Evolutionary conservation across 2,888 invertebrate species (phyloP).

Genomic region (Tipula helvola): DNA sequence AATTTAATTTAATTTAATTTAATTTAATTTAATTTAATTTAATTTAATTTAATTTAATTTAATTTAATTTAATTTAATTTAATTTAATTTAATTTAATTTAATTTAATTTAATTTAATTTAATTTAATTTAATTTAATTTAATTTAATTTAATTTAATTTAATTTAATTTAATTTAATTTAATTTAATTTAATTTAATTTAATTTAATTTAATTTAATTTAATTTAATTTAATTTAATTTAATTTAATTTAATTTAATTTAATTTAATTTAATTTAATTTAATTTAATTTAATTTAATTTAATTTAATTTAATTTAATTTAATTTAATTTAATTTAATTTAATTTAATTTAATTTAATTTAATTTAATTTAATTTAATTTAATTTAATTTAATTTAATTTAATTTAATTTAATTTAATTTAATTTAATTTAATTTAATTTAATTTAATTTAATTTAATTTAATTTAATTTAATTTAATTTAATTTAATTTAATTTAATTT

Average conservation of each 20-base stretch:
- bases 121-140: no score
- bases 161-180: no score
- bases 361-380: background rate
- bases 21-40: background rate
- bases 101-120: no score
- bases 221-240: no score
- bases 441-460: background rate
- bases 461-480: constrained; percentile 9
- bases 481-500: constrained; percentile 6
- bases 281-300: background rate
- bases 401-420: background rate
- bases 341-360: background rate
- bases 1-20: background rate
- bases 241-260: no score
- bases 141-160: no score
- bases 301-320: background rate
- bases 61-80: no score
- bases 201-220: no score
- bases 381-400: background rate
- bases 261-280: background rate
- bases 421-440: background rate
- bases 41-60: no score
- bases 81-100: no score
- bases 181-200: no score
- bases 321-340: background rate